These are phyloP conservation scores for Pogonomyrmex barbatus DNA, from an alignment of 1,140 invertebrate species.

Conservation along the genomic window DNA sequence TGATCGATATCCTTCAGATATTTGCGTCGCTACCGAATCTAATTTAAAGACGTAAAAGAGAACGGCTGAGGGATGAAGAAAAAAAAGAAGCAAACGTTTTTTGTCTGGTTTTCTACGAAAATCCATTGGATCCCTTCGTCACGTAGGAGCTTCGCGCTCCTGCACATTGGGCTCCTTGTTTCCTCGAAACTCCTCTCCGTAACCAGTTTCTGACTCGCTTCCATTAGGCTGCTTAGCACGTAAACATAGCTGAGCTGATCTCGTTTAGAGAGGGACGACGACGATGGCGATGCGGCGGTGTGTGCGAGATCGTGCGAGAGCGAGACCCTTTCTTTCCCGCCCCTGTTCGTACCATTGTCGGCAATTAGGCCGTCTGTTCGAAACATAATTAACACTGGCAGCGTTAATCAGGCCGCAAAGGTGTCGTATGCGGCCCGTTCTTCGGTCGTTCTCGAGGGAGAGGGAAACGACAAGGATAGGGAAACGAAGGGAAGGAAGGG, in stretches of 20 bases:
- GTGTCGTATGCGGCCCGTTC: conserved; percentile 79
- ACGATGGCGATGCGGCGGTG: background rate
- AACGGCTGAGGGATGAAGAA: background rate
- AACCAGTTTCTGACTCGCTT: conserved; percentile 79
- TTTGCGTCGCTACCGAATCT: background rate
- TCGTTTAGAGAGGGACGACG: conserved; percentile 76
- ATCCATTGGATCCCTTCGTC: conserved; percentile 38
- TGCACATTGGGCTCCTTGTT: conserved; percentile 64
- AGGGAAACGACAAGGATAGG: conserved; percentile 25
- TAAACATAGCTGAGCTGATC: conserved; percentile 78
- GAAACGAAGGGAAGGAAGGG: conserved; percentile 10
- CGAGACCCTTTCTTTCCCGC: conserved; percentile 9
- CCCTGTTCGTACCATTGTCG: conserved; percentile 75
- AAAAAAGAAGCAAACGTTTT: conserved; percentile 32
- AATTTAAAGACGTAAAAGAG: conserved; percentile 9
- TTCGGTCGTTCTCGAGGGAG: conserved; percentile 43
- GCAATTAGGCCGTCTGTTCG: conserved; percentile 81
- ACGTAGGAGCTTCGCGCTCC: conserved; percentile 45
- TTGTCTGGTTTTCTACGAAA: conserved; percentile 48
- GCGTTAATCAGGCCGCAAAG: conserved; percentile 83
- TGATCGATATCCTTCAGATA: background rate
- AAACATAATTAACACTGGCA: conserved; percentile 83
- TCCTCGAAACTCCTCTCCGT: conserved; percentile 72
- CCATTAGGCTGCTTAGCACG: conserved; percentile 83
- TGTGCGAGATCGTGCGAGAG: conserved; percentile 9